Base-by-base conservation (phyloP, 2,888 invertebrate genomes). In the Tryphoninae sp. region DNA sequence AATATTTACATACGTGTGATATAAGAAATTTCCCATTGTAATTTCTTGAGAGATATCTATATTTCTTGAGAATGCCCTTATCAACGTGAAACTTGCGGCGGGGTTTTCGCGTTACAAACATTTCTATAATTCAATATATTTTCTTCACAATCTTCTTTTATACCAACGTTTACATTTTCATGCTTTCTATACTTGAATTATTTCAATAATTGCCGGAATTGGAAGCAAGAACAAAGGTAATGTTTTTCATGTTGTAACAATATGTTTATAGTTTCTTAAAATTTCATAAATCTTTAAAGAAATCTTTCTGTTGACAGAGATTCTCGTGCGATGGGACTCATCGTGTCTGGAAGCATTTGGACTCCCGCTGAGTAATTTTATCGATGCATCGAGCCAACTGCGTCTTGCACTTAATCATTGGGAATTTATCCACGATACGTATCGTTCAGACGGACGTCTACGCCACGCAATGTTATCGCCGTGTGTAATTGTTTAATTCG, bases 371-470 rank as follows among this genome's bases (percentile, higher is more conserved):
- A 33, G 22, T 51, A 23, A 51, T 51, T 23, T 13, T 22, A 45
- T 40, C 22, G n/a, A 58, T 59, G 33, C 45, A 58, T 53, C 51
- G 40, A 62, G 40, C 11, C 53, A 53, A 62, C 42, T 73, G 7
- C 49, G 33, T 26, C 49, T 23, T 51, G 67, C 16, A 51, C 67
- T 71, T 33, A 16, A 23, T 22, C 11, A 11, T 23, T 40, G 8
- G 51, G 11, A 51, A 23, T 9, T 40, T 53, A 53, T 71, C 26
- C 53, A 69, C 62, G 33, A 62, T 62, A 45, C 40, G 7, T 40
- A 26, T 45, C 22, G 2, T 59, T 49, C 16, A 26, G 67, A 58
- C 49, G 49, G 0, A 22, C 2, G 33, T 26, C 2, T 2, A 6
- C 6, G 45, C 40, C 23, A 26, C 49, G 40, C 42, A 16, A 11